A percentile compares a stretch with the other conserved stretches of the same genome.
These are phyloP conservation scores for Lacerta viridis DNA, from an alignment of 2,797 vertebrate genomes.

Conservation along the genomic window DNA sequence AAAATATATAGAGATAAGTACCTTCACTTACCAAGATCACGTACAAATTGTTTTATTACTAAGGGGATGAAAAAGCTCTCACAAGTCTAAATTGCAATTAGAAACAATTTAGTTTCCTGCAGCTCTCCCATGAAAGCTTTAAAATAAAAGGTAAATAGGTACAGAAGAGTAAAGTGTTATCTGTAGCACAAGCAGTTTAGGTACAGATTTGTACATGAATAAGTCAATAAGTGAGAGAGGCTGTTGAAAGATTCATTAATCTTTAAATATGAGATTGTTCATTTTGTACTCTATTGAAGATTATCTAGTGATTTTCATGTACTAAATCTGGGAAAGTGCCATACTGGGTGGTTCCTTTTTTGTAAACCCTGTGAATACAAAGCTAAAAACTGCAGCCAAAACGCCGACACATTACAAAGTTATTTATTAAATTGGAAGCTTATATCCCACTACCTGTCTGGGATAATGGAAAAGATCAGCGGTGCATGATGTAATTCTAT, in stretches of 20 bases:
- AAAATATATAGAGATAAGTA: background rate
- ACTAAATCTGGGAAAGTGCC: slow-evolving; percentile 66
- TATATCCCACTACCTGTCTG: slow-evolving; percentile 50
- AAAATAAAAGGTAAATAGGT: slow-evolving; percentile 52
- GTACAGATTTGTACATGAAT: slow-evolving; percentile 6
- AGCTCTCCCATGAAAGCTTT: slow-evolving; percentile 13
- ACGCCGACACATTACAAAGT: slow-evolving; percentile 37
- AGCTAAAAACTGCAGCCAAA: slow-evolving; percentile 47
- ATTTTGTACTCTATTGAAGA: slow-evolving; percentile 47
- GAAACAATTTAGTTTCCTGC: slow-evolving; percentile 2
- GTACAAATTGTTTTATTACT: background rate
- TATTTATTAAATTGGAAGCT: slow-evolving; percentile 67
- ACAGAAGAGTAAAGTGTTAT: slow-evolving; percentile 18
- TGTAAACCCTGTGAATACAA: slow-evolving; percentile 67
- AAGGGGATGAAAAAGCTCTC: slow-evolving; percentile 6
- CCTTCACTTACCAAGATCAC: background rate
- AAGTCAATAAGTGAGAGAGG: slow-evolving; percentile 57
- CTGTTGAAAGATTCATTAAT: slow-evolving; percentile 71
- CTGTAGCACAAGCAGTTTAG: background rate
- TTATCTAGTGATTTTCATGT: slow-evolving; percentile 71
- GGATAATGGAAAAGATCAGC: slow-evolving; percentile 56
- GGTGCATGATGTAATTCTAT: slow-evolving; percentile 54
- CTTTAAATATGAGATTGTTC: slow-evolving; percentile 73
- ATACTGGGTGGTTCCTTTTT: slow-evolving; percentile 65
- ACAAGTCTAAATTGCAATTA: slow-evolving; percentile 22